Base-by-base conservation (phyloP, 2,888 invertebrate species). In the Monopis laevigella region DNA sequence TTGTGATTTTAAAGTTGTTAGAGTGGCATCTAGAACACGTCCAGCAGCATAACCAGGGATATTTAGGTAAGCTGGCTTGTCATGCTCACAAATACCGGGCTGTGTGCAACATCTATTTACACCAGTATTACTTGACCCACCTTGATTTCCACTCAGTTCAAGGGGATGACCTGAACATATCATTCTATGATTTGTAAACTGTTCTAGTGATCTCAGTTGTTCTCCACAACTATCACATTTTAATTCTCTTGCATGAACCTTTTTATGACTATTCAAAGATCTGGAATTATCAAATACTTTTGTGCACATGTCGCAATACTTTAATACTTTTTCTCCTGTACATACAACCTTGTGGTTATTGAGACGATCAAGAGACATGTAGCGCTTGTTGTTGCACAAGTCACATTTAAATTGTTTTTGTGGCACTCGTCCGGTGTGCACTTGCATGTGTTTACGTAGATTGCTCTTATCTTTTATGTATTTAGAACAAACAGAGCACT, bases 391-490 rank as follows among this genome's bases (percentile, higher is more conserved):
- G 52, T 82, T 82, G 52, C 82, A 82, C 40, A 82, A 55, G 52
- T 82, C 82, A 67, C 82, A 82, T 54, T 82, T 82, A 50, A 82
- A 82, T 54, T 82, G 82, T 55, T 81, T 82, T 51, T 82, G 82
- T 40, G 82, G 82, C 39, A 82, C 77, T 27, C 81, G 59, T 1
- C 82, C 82, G 26, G 82, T 82, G 49, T 82, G 82, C n/a, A 82
- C 82, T 58, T 82, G 82, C 82, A 82, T 82, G 51, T 82, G 82
- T 53, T 82, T 82, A 46, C 82, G 77, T 48, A 82, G 58, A 53
- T 82, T 82, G 55, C 81, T 82, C 49, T 82, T 82, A 58, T 82
- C 82, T 58, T 82, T 82, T 43, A 82, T 82, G 54, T 82, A 82
- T 56, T 82, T 82, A 44, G 82, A 81, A 61, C 82, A 82, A 44